These are phyloP conservation scores for Glaucopsyche alexis DNA, from an alignment of 2,888 invertebrate species.

Conservation along the genomic window DNA sequence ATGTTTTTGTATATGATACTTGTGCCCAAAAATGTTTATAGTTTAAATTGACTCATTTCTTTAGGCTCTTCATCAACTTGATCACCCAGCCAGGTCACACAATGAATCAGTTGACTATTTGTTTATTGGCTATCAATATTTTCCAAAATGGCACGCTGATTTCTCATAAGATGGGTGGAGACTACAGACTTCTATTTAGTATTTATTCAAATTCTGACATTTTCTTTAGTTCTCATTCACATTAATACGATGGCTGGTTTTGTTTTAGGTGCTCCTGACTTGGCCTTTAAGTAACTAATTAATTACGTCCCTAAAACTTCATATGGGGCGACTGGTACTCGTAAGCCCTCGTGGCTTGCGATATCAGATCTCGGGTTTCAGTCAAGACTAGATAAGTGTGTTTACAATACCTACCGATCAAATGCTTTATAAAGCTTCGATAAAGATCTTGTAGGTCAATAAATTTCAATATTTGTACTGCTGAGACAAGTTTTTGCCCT, in stretches of 20 bases:
- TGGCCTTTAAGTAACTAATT: neutral
- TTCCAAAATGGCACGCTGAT: no score
- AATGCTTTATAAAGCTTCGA: neutral
- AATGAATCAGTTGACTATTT: no score
- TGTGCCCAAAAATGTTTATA: neutral
- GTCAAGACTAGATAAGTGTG: neutral
- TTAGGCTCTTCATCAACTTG: no score
- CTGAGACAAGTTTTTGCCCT: neutral
- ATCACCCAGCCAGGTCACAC: no score
- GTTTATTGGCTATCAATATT: no score
- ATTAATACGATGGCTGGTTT: neutral
- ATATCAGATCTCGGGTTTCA: neutral
- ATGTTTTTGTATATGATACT: neutral
- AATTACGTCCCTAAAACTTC: slow-evolving; percentile 2
- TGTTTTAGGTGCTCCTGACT: neutral
- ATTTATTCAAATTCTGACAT: neutral
- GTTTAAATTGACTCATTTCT: neutral
- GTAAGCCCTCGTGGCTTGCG: neutral
- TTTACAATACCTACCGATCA: neutral
- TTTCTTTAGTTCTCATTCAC: neutral
- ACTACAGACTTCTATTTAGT: no score
- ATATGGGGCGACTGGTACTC: neutral
- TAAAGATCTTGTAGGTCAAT: neutral
- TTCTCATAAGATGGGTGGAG: no score
- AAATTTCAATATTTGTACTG: slow-evolving; percentile 3